Evolutionary conservation across 64 coral and sea anemone genomes (phyloP).

Genomic region (Pachyseris speciosa): DNA sequence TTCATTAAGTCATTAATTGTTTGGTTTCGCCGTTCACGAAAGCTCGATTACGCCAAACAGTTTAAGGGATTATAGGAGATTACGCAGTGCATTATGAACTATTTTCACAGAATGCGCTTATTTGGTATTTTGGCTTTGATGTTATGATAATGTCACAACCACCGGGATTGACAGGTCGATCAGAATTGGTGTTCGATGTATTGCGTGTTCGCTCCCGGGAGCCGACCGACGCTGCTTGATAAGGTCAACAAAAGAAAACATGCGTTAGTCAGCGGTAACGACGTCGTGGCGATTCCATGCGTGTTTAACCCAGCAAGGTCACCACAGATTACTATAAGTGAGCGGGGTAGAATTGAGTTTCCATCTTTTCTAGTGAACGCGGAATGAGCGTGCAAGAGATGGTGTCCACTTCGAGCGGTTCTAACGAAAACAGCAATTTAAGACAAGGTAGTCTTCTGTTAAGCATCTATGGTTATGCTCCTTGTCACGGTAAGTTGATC

Average conservation of each 20-base stretch:
- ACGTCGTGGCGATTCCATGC: background rate
- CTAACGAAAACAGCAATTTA: background rate
- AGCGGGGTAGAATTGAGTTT: background rate
- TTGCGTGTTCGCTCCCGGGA: background rate
- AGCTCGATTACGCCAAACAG: background rate
- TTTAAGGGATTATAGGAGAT: conserved; percentile 5
- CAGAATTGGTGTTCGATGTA: no score
- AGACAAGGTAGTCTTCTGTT: conserved; percentile 13
- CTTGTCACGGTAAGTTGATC: background rate
- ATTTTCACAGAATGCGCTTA: background rate
- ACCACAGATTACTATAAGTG: background rate
- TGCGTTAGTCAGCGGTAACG: conserved; percentile 27
- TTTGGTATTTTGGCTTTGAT: no score
- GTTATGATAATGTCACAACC: no score
- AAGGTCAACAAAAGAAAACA: conserved; percentile 35
- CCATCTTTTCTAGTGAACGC: background rate
- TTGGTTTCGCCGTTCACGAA: background rate
- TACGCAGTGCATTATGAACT: background rate
- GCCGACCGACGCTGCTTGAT: background rate
- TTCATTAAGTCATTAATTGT: background rate
- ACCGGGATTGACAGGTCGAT: no score
- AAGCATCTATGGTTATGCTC: conserved; percentile 39
- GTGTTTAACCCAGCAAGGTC: background rate
- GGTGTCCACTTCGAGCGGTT: background rate
- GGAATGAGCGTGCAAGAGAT: background rate